Base-by-base conservation (phyloP, 2,888 invertebrate species). In the Furcula furcula region DNA sequence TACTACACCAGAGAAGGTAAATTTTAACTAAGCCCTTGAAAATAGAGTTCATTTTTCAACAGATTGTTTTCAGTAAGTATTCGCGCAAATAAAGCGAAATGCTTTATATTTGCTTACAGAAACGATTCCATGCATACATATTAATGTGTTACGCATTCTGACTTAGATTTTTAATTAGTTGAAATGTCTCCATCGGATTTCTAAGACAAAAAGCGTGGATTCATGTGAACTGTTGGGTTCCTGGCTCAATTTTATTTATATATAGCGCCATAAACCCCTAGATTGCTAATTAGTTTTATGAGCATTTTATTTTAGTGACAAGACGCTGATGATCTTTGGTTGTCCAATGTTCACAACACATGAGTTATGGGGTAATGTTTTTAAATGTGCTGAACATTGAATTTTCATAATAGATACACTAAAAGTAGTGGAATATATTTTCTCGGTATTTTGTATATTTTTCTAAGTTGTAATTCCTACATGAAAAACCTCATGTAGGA, bases 221-320 rank as follows among this genome's bases (percentile, higher is more conserved):
- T 58, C 65, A 68, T 69, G 72, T 73, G 74, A 76, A 73, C 66
- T 57, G 40, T 34, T 40, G 45, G 46, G 50, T 37, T 38, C 50
- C 48, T 55, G 60, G 58, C 47, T 57, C 63, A 60, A 66, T 71
- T 83, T 84, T 81, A 81, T 85, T 78, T 75, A 78, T 84, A 84
- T 86, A 84, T 65, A 42, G 58, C 62, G 41, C 66, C 69, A 65
- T 86, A 86, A 82, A 85, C 71, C 62, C 65, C 76, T 76, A 69
- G 71, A 78, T 85, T 74, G 74, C 80, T 86, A 83, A 85, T 86
- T 82, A 83, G 76, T 70, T 85, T 80, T 81, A 83, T 76, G 70
- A 65, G 44, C 48, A 59, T 79, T 76, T 75, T 73, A 77, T 76
- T 72, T 64, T 55, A 47, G 65, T 69, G 66, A 71, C 72, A 70